A percentile compares a stretch with the other conserved stretches of the same genome.
These are phyloP conservation scores for Emmelina monodactyla DNA, from an alignment of 2,888 invertebrate species.

Conservation along the genomic window DNA sequence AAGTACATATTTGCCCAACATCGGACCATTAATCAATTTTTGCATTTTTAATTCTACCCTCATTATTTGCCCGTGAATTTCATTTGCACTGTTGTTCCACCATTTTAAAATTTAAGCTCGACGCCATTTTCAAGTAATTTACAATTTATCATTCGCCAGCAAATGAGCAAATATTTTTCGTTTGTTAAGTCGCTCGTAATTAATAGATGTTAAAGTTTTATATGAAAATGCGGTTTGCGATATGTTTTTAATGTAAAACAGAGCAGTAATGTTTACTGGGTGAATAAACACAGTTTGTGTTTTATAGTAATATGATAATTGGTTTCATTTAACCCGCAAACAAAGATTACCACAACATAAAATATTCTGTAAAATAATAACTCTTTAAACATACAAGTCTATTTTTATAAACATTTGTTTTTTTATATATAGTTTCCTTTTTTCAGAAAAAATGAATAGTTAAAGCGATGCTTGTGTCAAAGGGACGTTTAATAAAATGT, in stretches of 20 bases:
- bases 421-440: too few species aligned
- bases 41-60: constrained; percentile 62
- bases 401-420: too few species aligned
- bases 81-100: constrained; percentile 45
- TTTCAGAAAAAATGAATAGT: too few species aligned
- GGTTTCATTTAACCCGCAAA: too few species aligned
- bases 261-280: too few species aligned
- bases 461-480: too few species aligned
- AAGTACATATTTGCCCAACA: constrained; percentile 49
- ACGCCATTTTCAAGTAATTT: constrained; percentile 57
- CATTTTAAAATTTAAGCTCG: constrained; percentile 52
- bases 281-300: too few species aligned
- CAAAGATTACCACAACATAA: too few species aligned
- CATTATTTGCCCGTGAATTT: constrained; percentile 60
- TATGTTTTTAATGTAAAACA: constrained; percentile 22
- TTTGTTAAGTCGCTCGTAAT: constrained; percentile 55
- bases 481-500: too few species aligned
- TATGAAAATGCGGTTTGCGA: constrained; percentile 35
- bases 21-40: constrained; percentile 62
- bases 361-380: too few species aligned
- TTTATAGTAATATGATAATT: too few species aligned
- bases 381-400: too few species aligned
- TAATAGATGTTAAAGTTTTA: constrained; percentile 48
- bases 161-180: constrained; percentile 61
- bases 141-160: constrained; percentile 58